Conservation (phyloP, 1,140 invertebrate species). For the Sesamia nonagrioides region DNA sequence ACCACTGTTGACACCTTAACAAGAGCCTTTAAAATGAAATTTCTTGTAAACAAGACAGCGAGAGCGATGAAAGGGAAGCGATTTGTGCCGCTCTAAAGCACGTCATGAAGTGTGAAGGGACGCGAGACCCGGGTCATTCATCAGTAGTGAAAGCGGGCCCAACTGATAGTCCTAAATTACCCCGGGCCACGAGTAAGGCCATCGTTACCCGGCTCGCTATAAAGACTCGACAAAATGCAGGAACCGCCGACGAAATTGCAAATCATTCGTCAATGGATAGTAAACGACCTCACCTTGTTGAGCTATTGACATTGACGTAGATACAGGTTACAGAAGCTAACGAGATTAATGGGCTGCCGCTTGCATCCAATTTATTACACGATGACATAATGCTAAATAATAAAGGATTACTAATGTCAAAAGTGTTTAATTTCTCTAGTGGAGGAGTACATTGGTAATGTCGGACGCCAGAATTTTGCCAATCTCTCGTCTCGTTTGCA, state of each 20-base stretch:
- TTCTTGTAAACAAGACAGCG: constrained; percentile 77
- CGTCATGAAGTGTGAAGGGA: constrained; percentile 73
- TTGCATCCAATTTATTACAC: constrained; percentile 42
- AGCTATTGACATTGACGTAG: constrained; percentile 62
- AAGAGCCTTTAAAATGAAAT: constrained; percentile 75
- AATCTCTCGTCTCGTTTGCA: constrained; percentile 73
- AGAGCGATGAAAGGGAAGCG: constrained; percentile 81
- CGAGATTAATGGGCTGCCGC: constrained; percentile 53
- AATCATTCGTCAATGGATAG: constrained; percentile 71
- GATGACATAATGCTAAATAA: constrained; percentile 40
- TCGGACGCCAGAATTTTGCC: constrained; percentile 61
- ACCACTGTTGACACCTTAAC: constrained; percentile 74
- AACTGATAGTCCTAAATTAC: constrained; percentile 78
- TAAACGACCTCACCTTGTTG: constrained; percentile 57
- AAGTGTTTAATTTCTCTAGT: constrained; percentile 10
- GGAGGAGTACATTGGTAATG: constrained; percentile 48
- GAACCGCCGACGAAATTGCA: constrained; percentile 57
- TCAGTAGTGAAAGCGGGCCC: constrained; percentile 77
- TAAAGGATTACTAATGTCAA: constrained; percentile 18
- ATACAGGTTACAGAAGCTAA: constrained; percentile 54
- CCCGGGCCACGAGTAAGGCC: constrained; percentile 56
- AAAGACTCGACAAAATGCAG: constrained; percentile 47
- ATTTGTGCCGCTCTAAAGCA: constrained; percentile 76
- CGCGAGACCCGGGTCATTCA: constrained; percentile 73
- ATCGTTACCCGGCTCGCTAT: constrained; percentile 44